Evolutionary conservation across 2,797 vertebrate species (phyloP).

Genomic region (Nannoperca obscura): DNA sequence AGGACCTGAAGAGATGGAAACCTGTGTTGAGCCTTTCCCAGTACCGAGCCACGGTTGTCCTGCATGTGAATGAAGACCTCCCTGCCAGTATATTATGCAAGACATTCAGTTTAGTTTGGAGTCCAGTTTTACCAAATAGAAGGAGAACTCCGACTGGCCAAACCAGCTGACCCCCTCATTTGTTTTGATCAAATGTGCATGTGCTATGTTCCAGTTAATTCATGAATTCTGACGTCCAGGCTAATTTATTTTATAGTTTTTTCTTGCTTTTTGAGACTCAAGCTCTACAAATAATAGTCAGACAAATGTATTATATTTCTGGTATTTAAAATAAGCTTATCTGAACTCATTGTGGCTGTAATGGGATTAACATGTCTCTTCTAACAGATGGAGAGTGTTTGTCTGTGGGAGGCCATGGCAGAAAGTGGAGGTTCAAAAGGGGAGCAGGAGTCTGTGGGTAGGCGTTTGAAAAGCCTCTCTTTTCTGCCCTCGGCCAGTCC

Average conservation of each 20-base stretch:
- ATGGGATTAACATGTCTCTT: conserved; percentile 67
- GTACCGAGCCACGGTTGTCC: conserved; percentile 48
- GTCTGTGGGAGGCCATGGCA: conserved; percentile 63
- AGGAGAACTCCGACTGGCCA: conserved; percentile 4
- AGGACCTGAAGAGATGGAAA: conserved; percentile 72
- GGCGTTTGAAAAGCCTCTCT: conserved; percentile 72
- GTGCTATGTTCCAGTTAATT: conserved; percentile 14
- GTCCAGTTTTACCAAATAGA: conserved; percentile 51
- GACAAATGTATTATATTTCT: conserved; percentile 7
- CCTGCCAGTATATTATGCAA: conserved; percentile 59
- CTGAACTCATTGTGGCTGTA: conserved; percentile 2
- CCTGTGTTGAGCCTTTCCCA: conserved; percentile 34
- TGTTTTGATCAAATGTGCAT: conserved; percentile 16
- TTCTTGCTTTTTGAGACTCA: not conserved
- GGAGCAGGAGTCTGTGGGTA: conserved; percentile 61
- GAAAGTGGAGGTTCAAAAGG: conserved; percentile 51
- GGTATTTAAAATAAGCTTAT: conserved; percentile 18
- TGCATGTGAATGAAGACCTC: conserved; percentile 41
- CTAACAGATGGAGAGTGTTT: conserved; percentile 56
- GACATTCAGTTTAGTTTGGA: conserved; percentile 23
- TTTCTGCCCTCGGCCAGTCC: conserved; percentile 62
- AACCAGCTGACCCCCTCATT: conserved; percentile 23
- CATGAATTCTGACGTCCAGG: not conserved
- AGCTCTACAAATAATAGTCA: not conserved
- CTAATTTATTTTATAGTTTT: not conserved